A percentile compares a stretch with the other conserved stretches of the same genome.
Conservation (phyloP, 1,140 invertebrate species). For the Copidosoma floridanum region DNA sequence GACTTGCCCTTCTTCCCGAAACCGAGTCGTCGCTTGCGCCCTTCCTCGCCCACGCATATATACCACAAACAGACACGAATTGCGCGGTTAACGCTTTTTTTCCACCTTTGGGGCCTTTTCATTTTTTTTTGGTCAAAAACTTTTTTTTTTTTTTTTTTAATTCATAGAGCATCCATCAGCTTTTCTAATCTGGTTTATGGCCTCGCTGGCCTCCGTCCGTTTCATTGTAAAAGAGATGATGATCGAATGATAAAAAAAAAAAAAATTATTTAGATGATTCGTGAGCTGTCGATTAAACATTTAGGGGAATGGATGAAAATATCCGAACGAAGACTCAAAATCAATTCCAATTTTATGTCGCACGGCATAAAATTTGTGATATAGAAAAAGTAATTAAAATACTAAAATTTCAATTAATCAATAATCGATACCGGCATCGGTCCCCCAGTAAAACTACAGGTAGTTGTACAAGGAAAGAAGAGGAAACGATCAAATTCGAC, state of each 20-base stretch:
- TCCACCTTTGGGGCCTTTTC: no score
- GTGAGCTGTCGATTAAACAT: no score
- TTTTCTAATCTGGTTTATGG: no score
- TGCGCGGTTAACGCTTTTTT: slow-evolving; percentile 38
- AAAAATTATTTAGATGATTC: no score
- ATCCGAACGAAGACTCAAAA: no score
- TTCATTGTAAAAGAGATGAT: no score
- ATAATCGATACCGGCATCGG: neutral
- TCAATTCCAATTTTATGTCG: no score
- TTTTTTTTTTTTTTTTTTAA: neutral
- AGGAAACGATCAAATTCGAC: neutral
- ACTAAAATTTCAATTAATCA: neutral
- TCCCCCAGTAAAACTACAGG: neutral
- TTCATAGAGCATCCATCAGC: neutral
- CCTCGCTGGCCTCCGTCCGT: no score
- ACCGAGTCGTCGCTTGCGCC: slow-evolving; percentile 91
- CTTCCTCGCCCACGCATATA: slow-evolving; percentile 63
- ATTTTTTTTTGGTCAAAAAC: neutral
- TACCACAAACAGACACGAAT: slow-evolving; percentile 55
- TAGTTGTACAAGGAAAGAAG: neutral
- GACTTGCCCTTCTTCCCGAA: slow-evolving; percentile 92
- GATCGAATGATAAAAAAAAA: no score
- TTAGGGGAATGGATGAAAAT: no score
- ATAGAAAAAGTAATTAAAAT: neutral
- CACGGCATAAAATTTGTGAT: no score